These are phyloP conservation scores for Sphaerophoria taeniata DNA, from an alignment of 2,888 invertebrate species.

Conservation along the genomic window DNA sequence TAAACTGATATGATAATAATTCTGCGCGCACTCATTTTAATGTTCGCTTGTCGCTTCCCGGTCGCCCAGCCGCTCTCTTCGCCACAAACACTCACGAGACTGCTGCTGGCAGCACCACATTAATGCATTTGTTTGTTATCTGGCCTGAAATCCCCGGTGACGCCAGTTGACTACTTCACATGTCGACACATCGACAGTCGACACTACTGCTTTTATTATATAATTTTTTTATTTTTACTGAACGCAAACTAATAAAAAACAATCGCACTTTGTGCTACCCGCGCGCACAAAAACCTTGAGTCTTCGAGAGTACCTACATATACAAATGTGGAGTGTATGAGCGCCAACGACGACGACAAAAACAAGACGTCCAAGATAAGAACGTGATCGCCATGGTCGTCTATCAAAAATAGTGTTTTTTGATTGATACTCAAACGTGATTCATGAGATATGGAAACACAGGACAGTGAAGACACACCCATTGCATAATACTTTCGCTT, in stretches of 20 bases:
- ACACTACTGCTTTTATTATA: conserved; percentile 21
- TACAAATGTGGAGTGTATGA: too few species aligned
- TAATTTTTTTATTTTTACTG: not conserved
- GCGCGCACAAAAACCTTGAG: conserved; percentile 27
- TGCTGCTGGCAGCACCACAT: conserved; percentile 16
- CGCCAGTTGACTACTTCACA: conserved; percentile 58
- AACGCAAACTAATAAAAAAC: conserved; percentile 29
- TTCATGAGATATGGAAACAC: too few species aligned
- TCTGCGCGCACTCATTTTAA: conserved; percentile 50
- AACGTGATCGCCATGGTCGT: conserved; percentile 47
- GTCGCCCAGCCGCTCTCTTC: not conserved
- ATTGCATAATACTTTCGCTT: conserved; percentile 56
- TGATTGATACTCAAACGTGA: conserved; percentile 48
- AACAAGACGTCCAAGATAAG: conserved; percentile 39
- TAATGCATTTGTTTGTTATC: conserved; percentile 64
- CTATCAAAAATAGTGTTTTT: conserved; percentile 52
- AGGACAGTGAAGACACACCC: not conserved
- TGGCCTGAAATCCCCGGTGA: conserved; percentile 41
- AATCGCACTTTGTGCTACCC: conserved; percentile 28
- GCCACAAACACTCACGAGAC: not conserved
- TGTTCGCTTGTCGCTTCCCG: conserved; percentile 1
- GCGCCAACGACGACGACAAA: not conserved
- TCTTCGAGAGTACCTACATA: conserved; percentile 3
- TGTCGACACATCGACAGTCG: conserved; percentile 3
- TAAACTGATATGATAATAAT: conserved; percentile 39